Base-by-base conservation (phyloP, 37 sponge, comb jelly and placozoan genomes). In the Hormiphora californensis region DNA sequence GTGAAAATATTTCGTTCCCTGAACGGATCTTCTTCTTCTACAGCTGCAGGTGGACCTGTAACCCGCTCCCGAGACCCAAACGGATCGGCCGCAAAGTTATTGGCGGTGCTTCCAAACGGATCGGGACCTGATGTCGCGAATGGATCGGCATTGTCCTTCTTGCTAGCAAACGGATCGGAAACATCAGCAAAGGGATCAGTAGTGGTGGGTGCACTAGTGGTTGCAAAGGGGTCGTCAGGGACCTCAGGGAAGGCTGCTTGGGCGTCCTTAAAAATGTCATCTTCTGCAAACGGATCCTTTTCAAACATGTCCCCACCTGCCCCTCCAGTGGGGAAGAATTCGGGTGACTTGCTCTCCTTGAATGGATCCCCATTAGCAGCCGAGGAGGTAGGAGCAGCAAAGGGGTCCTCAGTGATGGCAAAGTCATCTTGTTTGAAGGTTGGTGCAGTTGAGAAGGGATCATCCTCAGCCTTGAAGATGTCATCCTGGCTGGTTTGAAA, bases 271-370 rank as follows among this genome's bases (percentile, higher is more conserved):
- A n/a, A n/a, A n/a, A n/a, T n/a, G n/a, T 69, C 49, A 19, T 62
- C 30, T 37, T 43, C 43, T 5, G 30, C 87, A 46, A 87, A 87
- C 11, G 87, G 87, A 32, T 87, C 61, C 15, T 36, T 17, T 22
- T 63, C 40, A 30, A 87, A 87, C 21, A 43, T 40, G 35, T 69
- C 73, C n/a, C n/a, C n/a, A n/a, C n/a, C n/a, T n/a, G n/a, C n/a
- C n/a, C n/a, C n/a, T n/a, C n/a, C n/a, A n/a, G n/a, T n/a, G n/a
- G 7, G 73, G 23, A 22, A 36, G 5, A 15, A 27, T 23, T 43
- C 39, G 73, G 5, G 73, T 7, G 73, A 43, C 34, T 33, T 38
- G 37, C 37, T 34, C 37, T 35, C 32, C 17, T 65, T 65, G 67
- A 65, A 65, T 2, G 67, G 67, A 65, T 65, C 67, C 28, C 2